phyloP scores from a whole-genome alignment of 2,797 vertebrate genomes.

The Borostomias antarcticus region DNA sequence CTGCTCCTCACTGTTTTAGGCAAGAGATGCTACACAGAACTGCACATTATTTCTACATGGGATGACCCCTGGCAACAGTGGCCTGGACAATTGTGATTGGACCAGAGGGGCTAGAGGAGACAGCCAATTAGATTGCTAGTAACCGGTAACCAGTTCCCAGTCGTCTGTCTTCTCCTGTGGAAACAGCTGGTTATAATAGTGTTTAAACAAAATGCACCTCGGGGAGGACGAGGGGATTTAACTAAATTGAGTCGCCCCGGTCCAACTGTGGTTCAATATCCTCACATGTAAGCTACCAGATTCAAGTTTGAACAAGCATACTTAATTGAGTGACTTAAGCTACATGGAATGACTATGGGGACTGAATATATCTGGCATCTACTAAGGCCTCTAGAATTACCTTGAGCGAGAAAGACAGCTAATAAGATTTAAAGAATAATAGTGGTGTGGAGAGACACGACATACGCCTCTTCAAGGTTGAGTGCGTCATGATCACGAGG shows the following conservation, averaged over 20 bases:
- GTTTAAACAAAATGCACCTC: background rate
- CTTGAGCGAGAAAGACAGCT: too few species aligned
- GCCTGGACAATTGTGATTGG: slow-evolving; percentile 30
- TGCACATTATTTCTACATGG: slow-evolving; percentile 48
- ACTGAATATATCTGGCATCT: too few species aligned
- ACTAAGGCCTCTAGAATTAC: too few species aligned
- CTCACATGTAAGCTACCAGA: too few species aligned
- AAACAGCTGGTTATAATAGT: slow-evolving; percentile 3
- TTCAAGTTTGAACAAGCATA: too few species aligned
- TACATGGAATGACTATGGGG: too few species aligned
- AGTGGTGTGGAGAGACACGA: background rate
- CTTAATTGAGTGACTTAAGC: too few species aligned
- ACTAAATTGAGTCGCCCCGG: too few species aligned
- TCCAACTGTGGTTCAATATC: too few species aligned
- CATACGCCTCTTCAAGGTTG: slow-evolving; percentile 11
- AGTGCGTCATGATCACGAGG: slow-evolving; percentile 8
- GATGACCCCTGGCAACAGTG: slow-evolving; percentile 34
- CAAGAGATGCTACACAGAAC: slow-evolving; percentile 58
- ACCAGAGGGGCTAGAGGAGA: slow-evolving; percentile 23
- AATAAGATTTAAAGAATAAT: too few species aligned
- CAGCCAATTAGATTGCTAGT: slow-evolving; percentile 7
- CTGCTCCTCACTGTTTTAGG: slow-evolving; percentile 60
- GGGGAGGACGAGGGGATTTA: too few species aligned
- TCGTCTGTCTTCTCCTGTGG: slow-evolving; percentile 4
- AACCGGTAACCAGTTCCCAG: too few species aligned